Base-by-base conservation (phyloP, 1,140 invertebrate species). In the Potamilus streckersoni region DNA sequence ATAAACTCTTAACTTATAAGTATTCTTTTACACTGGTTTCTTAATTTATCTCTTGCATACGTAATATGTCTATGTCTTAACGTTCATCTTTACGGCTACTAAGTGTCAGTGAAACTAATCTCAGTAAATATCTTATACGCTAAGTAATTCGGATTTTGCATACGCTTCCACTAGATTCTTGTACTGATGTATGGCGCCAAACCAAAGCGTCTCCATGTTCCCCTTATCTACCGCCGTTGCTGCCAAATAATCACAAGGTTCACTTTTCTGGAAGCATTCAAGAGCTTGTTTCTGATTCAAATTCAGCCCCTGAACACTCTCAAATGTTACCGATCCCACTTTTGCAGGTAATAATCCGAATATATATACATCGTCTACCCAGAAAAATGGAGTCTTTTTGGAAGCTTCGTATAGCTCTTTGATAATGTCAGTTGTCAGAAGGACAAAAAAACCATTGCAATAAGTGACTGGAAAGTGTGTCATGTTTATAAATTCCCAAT, bases 331-430 rank as follows among this genome's bases (percentile, higher is more conserved):
- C 15, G 64, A 55, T 2, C 78, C 80, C 12, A 84, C 78, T 57
- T 80, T 81, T 15, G 69, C 63, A 4, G 83, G 81, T 55, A 90
- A 71, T 58, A 90, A 58, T 12, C 89, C 89, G 38, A 86, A 90
- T n/a, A 90, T 76, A 74, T 89, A 90, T 8, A 89, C 87, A 76
- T 90, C 90, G 68, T 90, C 89, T 56, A 90, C 81, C 87, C 88
- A 90, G 76, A 90, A 88, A 66, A 86, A 88, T 1, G 86, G 87
- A 15, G 81, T 84, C 5, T 78, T 59, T 69, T 75, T 72, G 0
- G 86, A 81, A 15, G 84, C 85, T 38, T 79, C 69, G 57, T 88
- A 89, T 69, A 91, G 74, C 55, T 82, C 77, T 59, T 79, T 76
- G 16, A 90, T 85, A 61, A 90, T 80, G 74, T 90, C 88, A 19